A percentile compares a stretch with the other conserved stretches of the same genome.
phyloP scores from a whole-genome alignment of 2,113 vertebrate species.

The Myrmecobius fasciatus region DNA sequence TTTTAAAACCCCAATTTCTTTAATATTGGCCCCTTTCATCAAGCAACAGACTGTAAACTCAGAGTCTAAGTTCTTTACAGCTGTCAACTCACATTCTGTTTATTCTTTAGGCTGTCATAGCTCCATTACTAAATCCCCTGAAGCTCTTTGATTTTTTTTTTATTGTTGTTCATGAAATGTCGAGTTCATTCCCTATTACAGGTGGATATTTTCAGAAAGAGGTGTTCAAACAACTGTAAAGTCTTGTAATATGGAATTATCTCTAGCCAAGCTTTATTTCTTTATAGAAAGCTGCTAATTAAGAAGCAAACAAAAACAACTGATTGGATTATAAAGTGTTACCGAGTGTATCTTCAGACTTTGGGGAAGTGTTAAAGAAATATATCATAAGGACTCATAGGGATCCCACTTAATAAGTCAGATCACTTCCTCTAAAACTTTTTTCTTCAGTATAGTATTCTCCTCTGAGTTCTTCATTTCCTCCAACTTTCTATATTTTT shows the following conservation, averaged over 20 bases:
- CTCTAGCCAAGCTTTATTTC: constrained; percentile 36
- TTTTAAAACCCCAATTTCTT: constrained; percentile 81
- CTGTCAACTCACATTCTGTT: constrained; percentile 77
- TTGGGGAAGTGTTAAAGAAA: neutral
- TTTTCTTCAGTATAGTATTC: neutral
- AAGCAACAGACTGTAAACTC: constrained; percentile 75
- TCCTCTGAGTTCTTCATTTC: neutral
- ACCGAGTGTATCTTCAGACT: neutral
- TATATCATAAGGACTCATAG: neutral
- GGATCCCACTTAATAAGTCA: neutral
- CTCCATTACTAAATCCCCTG: constrained; percentile 76
- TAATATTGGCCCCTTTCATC: constrained; percentile 80
- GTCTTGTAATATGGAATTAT: constrained; percentile 13
- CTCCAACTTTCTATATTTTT: neutral
- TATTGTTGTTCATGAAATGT: constrained; percentile 59
- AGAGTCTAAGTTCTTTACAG: constrained; percentile 76
- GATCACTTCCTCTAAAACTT: no score
- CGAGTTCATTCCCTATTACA: constrained; percentile 26
- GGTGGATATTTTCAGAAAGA: neutral
- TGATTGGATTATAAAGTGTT: neutral
- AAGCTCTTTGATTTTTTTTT: constrained; percentile 70
- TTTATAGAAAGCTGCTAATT: neutral
- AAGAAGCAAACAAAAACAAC: constrained; percentile 7
- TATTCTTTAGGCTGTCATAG: constrained; percentile 66
- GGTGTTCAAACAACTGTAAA: constrained; percentile 19